Base-by-base conservation (phyloP, 2,888 invertebrate species). In the Pristionchus fissidentatus region DNA sequence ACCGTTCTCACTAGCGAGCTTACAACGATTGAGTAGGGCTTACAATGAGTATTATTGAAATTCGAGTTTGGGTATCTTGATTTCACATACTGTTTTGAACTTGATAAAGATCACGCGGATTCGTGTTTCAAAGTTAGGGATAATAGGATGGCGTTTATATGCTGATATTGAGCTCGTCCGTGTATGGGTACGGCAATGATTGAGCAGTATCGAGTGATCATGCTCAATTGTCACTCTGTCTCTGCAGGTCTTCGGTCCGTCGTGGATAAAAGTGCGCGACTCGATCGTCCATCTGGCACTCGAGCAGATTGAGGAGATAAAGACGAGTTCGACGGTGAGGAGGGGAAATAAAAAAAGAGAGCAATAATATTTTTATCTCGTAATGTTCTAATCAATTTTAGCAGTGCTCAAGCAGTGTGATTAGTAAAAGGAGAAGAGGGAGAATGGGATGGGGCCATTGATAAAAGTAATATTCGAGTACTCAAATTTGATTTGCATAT, bases 301-400 rank as follows among this genome's bases (percentile, higher is more conserved):
- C 32, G 75, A 77, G 22, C 75, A 77, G 49, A 77, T 77, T 46
- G 75, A 77, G 49, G 75, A 77, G 38, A 70, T 70, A 13, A 70
- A 70, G 70, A 41, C 43, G 35, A 3, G 49, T 3, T 43, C 66
- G 29, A 15, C 29, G n/a, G 29, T 62, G 13, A 62, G 19, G 22
- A 10, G 57, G 1, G 60, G 3, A 15, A 15, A 10, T n/a, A n/a
- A n/a, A n/a, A n/a, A n/a, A n/a, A n/a, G 8, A n/a, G 57, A n/a
- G 3, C 22, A 35, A 35, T 8, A 57, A 8, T 57, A 5, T 57
- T n/a, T n/a, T 7, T 57, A 15, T 57, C 22, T 15, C 57, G 26
- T 8, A 26, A n/a, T 15, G 57, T 57, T 15, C 10, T 57, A 7
- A n/a, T 15, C 13, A 26, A 15, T 57, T n/a, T 8, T 57, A 57